Evolutionary conservation across 2,888 invertebrate genomes (phyloP).

Genomic region (Germaria angustata): DNA sequence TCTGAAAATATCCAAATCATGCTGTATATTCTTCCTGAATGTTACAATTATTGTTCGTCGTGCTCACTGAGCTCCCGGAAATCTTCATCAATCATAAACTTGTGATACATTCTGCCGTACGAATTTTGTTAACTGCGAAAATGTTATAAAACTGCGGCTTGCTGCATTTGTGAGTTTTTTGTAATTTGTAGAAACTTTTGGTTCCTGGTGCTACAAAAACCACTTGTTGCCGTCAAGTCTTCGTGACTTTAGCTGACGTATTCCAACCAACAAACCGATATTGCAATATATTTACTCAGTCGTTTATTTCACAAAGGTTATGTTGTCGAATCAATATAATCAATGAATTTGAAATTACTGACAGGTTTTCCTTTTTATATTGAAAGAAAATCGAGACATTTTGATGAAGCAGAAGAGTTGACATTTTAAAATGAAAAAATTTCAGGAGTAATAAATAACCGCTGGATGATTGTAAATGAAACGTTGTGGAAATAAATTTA

Average conservation of each 20-base stretch:
- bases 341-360: background rate
- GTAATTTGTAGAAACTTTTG: background rate
- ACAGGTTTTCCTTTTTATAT: background rate
- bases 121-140: too few species aligned
- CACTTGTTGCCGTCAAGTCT: conserved; percentile 7
- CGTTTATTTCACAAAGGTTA: background rate
- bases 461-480: background rate
- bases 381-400: background rate
- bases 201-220: background rate
- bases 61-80: too few species aligned
- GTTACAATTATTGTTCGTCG: too few species aligned
- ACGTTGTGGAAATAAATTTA: background rate
- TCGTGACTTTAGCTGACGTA: conserved; percentile 30
- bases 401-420: background rate
- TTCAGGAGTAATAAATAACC: too few species aligned
- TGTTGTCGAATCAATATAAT: background rate
- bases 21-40: too few species aligned
- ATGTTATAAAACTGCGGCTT: background rate
- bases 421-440: background rate
- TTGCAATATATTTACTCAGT: background rate
- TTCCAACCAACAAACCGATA: background rate
- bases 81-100: too few species aligned
- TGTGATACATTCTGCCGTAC: too few species aligned
- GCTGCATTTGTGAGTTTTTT: background rate
- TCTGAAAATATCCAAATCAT: too few species aligned